A percentile compares a stretch with the other conserved stretches of the same genome.
Conservation (phyloP, 2,888 invertebrate species). For the Morpho deidamia region DNA sequence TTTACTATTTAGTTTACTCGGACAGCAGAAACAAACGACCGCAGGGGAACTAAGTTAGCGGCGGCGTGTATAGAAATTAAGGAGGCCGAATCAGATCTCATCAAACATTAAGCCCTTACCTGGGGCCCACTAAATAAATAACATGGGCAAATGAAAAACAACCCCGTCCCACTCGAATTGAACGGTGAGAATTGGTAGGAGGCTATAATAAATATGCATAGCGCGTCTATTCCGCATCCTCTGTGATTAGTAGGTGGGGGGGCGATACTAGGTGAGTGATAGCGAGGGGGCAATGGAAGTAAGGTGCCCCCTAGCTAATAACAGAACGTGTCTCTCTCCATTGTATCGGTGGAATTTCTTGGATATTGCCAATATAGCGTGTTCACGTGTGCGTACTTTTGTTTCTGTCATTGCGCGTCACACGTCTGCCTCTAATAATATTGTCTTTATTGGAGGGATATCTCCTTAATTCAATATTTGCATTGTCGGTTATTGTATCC, state of each 20-base stretch:
- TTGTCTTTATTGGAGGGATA: constrained; percentile 29
- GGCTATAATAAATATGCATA: constrained; percentile 76
- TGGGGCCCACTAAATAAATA: constrained; percentile 69
- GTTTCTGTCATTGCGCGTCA: constrained; percentile 55
- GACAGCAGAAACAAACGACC: constrained; percentile 17
- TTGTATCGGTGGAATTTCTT: constrained; percentile 71
- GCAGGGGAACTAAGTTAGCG: constrained; percentile 45
- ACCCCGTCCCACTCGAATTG: constrained; percentile 51
- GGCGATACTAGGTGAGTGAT: constrained; percentile 75
- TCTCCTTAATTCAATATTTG: constrained; percentile 22
- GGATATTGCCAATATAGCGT: constrained; percentile 73
- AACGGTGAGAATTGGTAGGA: constrained; percentile 68
- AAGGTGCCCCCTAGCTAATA: constrained; percentile 71
- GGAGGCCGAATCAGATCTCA: constrained; percentile 64
- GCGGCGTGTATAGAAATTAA: constrained; percentile 59
- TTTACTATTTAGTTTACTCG: constrained; percentile 17
- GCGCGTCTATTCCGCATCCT: constrained; percentile 74
- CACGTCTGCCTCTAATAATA: constrained; percentile 31
- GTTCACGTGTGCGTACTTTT: constrained; percentile 66
- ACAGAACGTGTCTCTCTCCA: constrained; percentile 61
- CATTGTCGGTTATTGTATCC: constrained; percentile 15
- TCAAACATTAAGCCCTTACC: constrained; percentile 71
- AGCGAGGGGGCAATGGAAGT: constrained; percentile 64
- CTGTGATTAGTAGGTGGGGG: constrained; percentile 66
- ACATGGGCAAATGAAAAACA: constrained; percentile 71